These are phyloP conservation scores for Anableps anableps DNA, from an alignment of 2,797 vertebrate species.

Conservation along the genomic window DNA sequence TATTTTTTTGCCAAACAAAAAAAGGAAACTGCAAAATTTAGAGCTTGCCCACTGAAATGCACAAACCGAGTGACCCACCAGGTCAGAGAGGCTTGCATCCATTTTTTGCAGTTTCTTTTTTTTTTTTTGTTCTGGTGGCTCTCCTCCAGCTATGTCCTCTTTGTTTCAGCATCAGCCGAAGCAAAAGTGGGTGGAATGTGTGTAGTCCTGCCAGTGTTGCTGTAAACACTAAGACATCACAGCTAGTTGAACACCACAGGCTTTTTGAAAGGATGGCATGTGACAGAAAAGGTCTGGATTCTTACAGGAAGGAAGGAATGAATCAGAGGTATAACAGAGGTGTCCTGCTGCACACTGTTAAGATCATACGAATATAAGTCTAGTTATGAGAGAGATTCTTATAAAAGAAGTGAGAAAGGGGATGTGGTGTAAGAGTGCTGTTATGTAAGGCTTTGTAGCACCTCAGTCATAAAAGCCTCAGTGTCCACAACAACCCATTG, in stretches of 20 bases:
- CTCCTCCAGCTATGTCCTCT: slow-evolving; percentile 60
- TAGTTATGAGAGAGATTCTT: slow-evolving; percentile 29
- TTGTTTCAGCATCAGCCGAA: slow-evolving; percentile 49
- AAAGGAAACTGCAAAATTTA: slow-evolving; percentile 39
- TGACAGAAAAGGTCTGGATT: slow-evolving; percentile 28
- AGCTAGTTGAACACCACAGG: slow-evolving; percentile 22
- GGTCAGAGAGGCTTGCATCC: slow-evolving; percentile 59
- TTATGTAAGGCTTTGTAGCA: slow-evolving; percentile 47
- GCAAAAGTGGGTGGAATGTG: slow-evolving; percentile 34
- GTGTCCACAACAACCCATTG: slow-evolving; percentile 37
- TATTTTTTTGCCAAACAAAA: slow-evolving; percentile 35
- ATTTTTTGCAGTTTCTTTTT: slow-evolving; percentile 28
- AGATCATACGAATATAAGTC: slow-evolving; percentile 9
- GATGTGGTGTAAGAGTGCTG: slow-evolving; percentile 25
- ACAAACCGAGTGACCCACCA: slow-evolving; percentile 35
- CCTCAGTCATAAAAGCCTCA: slow-evolving; percentile 52
- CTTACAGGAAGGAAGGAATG: neutral
- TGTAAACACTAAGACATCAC: slow-evolving; percentile 58
- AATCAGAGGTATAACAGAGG: slow-evolving; percentile 11
- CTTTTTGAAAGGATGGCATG: slow-evolving; percentile 34
- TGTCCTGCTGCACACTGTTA: slow-evolving; percentile 19
- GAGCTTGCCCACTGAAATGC: slow-evolving; percentile 17
- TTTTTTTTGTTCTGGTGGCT: slow-evolving; percentile 41
- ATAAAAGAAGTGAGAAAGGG: slow-evolving; percentile 29
- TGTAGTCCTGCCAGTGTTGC: slow-evolving; percentile 56